These are phyloP conservation scores for Eurystomus glaucurus DNA, from an alignment of 2,797 vertebrate genomes.

Conservation along the genomic window DNA sequence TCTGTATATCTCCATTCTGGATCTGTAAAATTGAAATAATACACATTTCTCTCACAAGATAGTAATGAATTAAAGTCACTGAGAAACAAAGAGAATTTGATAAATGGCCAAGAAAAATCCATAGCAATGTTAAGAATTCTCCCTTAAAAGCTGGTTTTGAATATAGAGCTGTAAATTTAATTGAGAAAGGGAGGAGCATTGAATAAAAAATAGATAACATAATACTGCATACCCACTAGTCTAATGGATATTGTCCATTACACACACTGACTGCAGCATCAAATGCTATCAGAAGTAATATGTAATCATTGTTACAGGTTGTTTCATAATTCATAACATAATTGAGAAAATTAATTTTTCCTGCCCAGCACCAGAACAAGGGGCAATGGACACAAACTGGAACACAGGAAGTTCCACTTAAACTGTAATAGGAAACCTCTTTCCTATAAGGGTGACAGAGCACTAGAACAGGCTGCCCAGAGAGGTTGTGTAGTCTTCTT, in stretches of 20 bases:
- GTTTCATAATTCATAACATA: neutral
- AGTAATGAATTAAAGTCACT: neutral
- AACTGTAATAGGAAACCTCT: too few species aligned
- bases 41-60: neutral
- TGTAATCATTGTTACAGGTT: neutral
- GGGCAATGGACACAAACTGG: too few species aligned
- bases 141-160: neutral
- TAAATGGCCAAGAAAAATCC: neutral
- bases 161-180: neutral
- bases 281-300: neutral
- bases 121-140: neutral
- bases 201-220: neutral
- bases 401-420: neutral
- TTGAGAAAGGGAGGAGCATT: neutral
- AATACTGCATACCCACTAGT: neutral
- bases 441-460: neutral
- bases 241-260: neutral
- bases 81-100: neutral
- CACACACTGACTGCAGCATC: neutral
- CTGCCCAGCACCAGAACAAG: too few species aligned
- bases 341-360: neutral
- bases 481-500: neutral
- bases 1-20: neutral
- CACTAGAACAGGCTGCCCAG: neutral
- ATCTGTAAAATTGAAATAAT: neutral